Evolutionary conservation across 2,113 vertebrate genomes (phyloP), one percentile per base, ranked within the genome.

Genomic region (Leptodactylus fuscus): DNA sequence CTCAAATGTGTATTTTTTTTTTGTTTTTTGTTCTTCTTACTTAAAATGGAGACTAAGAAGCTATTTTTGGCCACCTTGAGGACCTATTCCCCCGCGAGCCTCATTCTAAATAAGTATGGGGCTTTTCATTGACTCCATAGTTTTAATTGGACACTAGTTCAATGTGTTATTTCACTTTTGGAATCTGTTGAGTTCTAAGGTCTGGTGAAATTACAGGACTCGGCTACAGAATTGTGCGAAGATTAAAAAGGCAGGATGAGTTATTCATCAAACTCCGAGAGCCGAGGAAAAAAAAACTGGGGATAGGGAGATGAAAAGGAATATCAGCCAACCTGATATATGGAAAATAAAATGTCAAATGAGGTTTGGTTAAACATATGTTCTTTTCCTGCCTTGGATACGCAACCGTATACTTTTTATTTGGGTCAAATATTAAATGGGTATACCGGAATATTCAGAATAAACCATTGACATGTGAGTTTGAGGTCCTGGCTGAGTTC

Each of bases 211-310:
- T 53, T 78, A 78, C 49, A 53, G 75, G 49, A 27, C 75, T 78
- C 22, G 11, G 53, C n/a, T 60, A 44, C 53, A 27, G 77, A 79
- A 58, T 41, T 58, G 76, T 79, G 76, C 24, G 77, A 80, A 80
- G 77, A 80, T 80, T 80, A 62, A 80, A 80, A 80, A 80, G 77
- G 32, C n/a, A 27, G 77, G 38, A 80, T 80, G 77, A 80, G 77
- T 80, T 80, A 80, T 80, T 80, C 77, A 80, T 80, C 77, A 80
- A 60, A 60, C 55, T 44, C 53, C 8, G 34, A 16, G 49, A 58
- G 32, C 51, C 4, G 11, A 2, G 36, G 20, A 53, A 34, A 53
- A 22, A 7, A 36, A 79, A 75, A 79, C 15, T 36, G 51, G 32
- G 22, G 29, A 36, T 5, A 24, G 77, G 34, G 55, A 80, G 77